These are phyloP conservation scores for Leptinotarsa defecta DNA, from an alignment of 1,140 invertebrate species.

Conservation along the genomic window DNA sequence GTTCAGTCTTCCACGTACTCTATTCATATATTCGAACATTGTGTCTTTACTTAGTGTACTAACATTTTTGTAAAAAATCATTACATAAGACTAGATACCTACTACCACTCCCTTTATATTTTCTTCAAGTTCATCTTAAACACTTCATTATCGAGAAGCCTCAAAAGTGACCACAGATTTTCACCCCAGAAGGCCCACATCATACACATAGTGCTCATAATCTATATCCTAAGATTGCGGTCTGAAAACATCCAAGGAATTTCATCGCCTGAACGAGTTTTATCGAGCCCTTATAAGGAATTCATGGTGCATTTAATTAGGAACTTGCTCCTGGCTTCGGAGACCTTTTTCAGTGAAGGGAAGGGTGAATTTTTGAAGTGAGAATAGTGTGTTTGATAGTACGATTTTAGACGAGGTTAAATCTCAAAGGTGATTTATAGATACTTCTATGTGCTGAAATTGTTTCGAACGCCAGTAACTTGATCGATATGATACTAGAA, in stretches of 20 bases:
- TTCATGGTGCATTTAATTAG: slow-evolving; percentile 8
- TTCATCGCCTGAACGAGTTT: slow-evolving; percentile 5
- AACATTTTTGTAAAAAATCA: too few relatives aligned
- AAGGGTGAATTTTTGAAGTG: background rate
- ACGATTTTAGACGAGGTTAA: background rate
- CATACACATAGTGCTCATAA: slow-evolving; percentile 3
- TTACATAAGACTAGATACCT: too few relatives aligned
- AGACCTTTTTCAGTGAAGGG: background rate
- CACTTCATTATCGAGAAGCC: too few relatives aligned
- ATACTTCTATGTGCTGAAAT: background rate
- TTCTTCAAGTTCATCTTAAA: too few relatives aligned
- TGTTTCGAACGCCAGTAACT: background rate
- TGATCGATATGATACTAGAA: too few relatives aligned
- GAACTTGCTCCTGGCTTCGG: background rate
- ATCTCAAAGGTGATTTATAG: background rate
- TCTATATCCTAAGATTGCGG: slow-evolving; percentile 5
- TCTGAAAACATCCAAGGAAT: slow-evolving; percentile 3
- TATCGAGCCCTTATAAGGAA: slow-evolving; percentile 5
- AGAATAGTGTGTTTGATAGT: background rate
- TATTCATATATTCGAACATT: too few relatives aligned
- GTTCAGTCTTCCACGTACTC: too few relatives aligned
- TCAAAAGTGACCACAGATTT: background rate
- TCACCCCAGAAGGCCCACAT: background rate
- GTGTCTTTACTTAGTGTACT: too few relatives aligned
- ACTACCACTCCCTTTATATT: too few relatives aligned